Conservation (phyloP, 2,888 invertebrate species). For the Euplexia lucipara region DNA sequence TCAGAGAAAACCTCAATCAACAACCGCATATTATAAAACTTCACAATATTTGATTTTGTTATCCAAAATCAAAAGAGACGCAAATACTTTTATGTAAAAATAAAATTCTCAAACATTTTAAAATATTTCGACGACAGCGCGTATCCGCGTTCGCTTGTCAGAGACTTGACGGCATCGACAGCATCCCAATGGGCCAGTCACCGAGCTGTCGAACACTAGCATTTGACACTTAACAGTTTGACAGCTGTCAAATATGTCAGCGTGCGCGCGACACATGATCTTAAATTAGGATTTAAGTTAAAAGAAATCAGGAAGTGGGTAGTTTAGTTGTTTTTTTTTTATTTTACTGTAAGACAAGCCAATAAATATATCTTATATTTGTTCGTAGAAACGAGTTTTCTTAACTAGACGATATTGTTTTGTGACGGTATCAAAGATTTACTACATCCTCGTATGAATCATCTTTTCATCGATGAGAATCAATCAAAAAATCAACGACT, state of each 20-base stretch:
- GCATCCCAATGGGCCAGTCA: slow-evolving; percentile 54
- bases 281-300: slow-evolving; percentile 25
- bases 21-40: slow-evolving; percentile 16
- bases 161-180: slow-evolving; percentile 42
- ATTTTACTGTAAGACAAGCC: not conserved
- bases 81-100: slow-evolving; percentile 20
- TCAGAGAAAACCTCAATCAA: slow-evolving; percentile 21
- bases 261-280: slow-evolving; percentile 49
- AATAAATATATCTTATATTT: slow-evolving; percentile 7
- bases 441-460: slow-evolving; percentile 21
- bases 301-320: slow-evolving; percentile 35
- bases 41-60: not conserved
- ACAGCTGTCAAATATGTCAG: slow-evolving; percentile 42
- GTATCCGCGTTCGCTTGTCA: slow-evolving; percentile 51
- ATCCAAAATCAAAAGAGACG: slow-evolving; percentile 13
- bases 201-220: slow-evolving; percentile 48
- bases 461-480: slow-evolving; percentile 29
- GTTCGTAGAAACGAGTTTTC: slow-evolving; percentile 20
- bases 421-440: slow-evolving; percentile 21
- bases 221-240: slow-evolving; percentile 49
- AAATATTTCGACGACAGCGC: slow-evolving; percentile 57
- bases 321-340: not conserved
- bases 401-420: slow-evolving; percentile 1
- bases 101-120: slow-evolving; percentile 23
- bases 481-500: no score